Percentiles rank a stretch among this genome's conserved stretches.
Conservation (phyloP, 1,140 invertebrate genomes). For the Tetragonula clypearis region DNA sequence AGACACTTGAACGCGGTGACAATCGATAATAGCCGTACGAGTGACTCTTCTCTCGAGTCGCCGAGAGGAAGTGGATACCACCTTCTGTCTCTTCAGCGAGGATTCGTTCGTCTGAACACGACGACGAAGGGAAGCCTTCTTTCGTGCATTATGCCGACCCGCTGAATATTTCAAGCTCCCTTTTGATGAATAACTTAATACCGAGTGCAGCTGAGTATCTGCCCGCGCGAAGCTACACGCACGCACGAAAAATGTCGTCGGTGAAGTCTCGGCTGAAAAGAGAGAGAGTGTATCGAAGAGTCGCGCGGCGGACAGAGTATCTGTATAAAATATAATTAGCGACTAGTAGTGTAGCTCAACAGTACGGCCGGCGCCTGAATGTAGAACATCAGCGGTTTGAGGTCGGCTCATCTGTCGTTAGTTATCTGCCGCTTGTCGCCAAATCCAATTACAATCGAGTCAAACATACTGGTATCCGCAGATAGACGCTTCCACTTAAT, state of each 20-base stretch:
- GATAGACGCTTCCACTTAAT: slow-evolving; percentile 44
- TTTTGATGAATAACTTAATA: not conserved
- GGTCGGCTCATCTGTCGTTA: slow-evolving; percentile 18
- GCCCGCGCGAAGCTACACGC: not conserved
- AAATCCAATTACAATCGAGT: slow-evolving; percentile 38
- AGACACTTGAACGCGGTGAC: slow-evolving; percentile 27
- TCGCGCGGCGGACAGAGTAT: not conserved
- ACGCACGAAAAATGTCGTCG: not conserved
- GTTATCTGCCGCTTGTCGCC: slow-evolving; percentile 6
- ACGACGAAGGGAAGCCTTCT: not conserved
- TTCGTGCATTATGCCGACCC: not conserved
- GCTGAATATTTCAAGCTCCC: not conserved
- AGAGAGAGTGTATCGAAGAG: not conserved
- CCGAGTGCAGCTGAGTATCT: not conserved
- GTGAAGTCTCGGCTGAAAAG: too few species aligned
- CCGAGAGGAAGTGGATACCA: slow-evolving; percentile 30
- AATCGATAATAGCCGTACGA: slow-evolving; percentile 41
- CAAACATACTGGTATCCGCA: slow-evolving; percentile 28
- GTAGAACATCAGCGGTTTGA: not conserved
- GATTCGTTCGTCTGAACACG: not conserved
- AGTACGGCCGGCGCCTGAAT: not conserved
- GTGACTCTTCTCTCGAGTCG: slow-evolving; percentile 21
- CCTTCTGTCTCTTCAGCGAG: not conserved
- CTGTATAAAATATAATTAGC: not conserved
- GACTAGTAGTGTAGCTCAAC: not conserved